Evolutionary conservation across 2,113 vertebrate genomes (phyloP), one percentile per base, ranked within the genome.

Genomic region (Oplegnathus fasciatus): DNA sequence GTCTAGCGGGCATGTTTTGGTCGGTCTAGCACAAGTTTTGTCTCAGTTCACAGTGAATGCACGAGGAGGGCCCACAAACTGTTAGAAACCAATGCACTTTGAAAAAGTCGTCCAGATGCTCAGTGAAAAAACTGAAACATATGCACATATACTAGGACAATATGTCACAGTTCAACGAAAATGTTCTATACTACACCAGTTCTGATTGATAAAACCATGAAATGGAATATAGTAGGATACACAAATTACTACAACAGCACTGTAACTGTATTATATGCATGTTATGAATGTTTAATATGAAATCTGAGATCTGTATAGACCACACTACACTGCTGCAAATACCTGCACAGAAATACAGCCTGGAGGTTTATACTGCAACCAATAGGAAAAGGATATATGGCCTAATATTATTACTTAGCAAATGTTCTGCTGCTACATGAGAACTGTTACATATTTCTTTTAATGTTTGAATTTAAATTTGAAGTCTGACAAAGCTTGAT

Each of bases 31-130:
- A 75, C 42, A 64, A 62, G 67, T 78, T 88, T 84, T 71, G 55
- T 84, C 76, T 81, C 71, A 67, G 44, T 58, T 86, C 28, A 73
- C 78, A 86, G 82, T 83, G 88, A 28, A 67, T 74, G 58, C 32
- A 72, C 1, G 24, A 58, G 11, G 37, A 72, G 10, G 32, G 28
- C 15, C 18, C 26, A 46, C n/a, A 75, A 62, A 75, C 28, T 40
- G 22, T 14, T 60, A 26, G 58, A 72, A 76, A 80, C 13, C 5
- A 10, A 48, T 70, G 72, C 40, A 30, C 22, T 34, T 15, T 76
- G 32, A 70, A 62, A 67, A 74, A 40, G 6, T 37, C 22, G 40
- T 50, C 78, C 79, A 69, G 62, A 69, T 70, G 40, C 32, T 69
- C 18, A 18, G 64, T 55, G 34, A 83, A 78, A 75, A 60, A 70